Base-by-base conservation (phyloP, 2,797 vertebrate species). In the Gymnoscopelus braueri region DNA sequence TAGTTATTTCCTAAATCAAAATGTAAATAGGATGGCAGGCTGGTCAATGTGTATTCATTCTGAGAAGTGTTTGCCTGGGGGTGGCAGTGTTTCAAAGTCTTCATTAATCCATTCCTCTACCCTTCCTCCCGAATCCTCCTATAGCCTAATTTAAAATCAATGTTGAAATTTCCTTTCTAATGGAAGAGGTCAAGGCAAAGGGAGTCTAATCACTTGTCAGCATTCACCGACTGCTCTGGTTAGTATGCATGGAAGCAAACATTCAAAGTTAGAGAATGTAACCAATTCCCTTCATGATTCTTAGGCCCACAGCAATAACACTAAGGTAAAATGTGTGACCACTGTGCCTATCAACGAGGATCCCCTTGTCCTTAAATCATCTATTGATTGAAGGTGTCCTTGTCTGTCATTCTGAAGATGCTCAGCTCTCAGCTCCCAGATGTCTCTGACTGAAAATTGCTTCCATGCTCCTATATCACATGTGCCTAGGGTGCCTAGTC, bases 391-490 rank as follows among this genome's bases (percentile, higher is more conserved):
- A 69, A 55, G 49, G 55, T 47, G 54, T 68, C 71, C 73, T 63
- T 50, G 55, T 23, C 23, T 66, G 74, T 69, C 47, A 65, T 23
- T 56, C 58, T 60, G 4, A 15, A 61, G 63, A 66, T 56, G 48
- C 10, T 7, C 3, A 44, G 8, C 8, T 63, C 49, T 32, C 57
- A 58, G 71, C 55, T 44, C 67, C 55, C 65, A 26, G 63, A 60
- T 14, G 29, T 77, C 68, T 19, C 23, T 13, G 57, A 66, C 61
- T 63, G 74, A 66, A 65, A 72, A 83, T 81, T 74, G 70, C 65
- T 75, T 81, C 71, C 73, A 65, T 58, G 71, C 52, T 78, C 65
- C 84, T 80, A 77, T 67, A 79, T 89, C 78, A 87, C 54, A 12
- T 10, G 26, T 29, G 52, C 64, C 24, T 48, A 35, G 65, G 65